Evolutionary conservation across 1,140 invertebrate genomes (phyloP).

Genomic region (Solen grandis): DNA sequence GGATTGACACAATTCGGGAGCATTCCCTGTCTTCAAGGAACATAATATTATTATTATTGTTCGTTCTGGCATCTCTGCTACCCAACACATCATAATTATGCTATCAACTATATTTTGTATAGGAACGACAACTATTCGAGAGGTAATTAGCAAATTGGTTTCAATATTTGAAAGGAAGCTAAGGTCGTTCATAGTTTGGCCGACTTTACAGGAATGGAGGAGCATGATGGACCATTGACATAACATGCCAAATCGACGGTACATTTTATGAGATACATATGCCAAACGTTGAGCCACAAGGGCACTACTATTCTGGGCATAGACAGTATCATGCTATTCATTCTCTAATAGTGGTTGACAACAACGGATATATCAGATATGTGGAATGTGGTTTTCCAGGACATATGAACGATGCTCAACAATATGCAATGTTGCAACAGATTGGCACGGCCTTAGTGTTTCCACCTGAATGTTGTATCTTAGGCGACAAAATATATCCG

Average conservation of each 20-base stretch:
- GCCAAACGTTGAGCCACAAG: background rate
- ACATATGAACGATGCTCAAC: too few species aligned
- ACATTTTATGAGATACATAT: background rate
- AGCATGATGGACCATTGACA: background rate
- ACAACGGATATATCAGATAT: background rate
- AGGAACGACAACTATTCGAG: background rate
- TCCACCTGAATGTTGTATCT: too few species aligned
- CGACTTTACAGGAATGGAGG: background rate
- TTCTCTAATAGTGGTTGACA: slow-evolving; percentile 5
- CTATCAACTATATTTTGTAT: background rate
- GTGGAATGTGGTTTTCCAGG: background rate
- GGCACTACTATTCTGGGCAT: too few species aligned
- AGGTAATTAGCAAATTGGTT: background rate
- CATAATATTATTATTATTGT: background rate
- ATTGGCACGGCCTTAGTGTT: too few species aligned
- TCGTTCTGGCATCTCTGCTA: background rate
- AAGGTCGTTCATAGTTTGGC: background rate
- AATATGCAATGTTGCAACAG: too few species aligned
- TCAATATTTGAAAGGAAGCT: background rate
- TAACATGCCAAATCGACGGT: slow-evolving; percentile 1
- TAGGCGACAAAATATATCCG: too few species aligned
- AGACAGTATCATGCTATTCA: background rate
- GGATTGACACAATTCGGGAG: background rate
- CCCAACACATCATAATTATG: background rate
- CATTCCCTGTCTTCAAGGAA: background rate